Evolutionary conservation across 2,113 vertebrate genomes (phyloP).

Genomic region (Echinops telfairi): DNA sequence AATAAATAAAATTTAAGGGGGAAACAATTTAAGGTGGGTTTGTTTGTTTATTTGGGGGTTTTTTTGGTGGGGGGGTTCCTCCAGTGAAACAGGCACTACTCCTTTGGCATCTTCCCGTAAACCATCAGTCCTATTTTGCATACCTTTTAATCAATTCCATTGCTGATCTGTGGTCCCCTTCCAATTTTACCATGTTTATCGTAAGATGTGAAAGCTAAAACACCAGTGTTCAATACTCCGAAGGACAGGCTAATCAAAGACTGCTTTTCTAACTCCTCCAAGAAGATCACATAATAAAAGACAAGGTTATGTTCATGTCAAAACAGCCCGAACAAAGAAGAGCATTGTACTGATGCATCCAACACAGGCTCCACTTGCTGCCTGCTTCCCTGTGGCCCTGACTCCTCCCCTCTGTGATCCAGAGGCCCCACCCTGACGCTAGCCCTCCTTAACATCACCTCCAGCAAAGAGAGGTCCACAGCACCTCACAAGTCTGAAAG

Average conservation of each 20-base stretch:
- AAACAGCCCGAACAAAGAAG: conserved; percentile 3
- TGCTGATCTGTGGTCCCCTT: conserved; percentile 60
- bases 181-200: conserved; percentile 54
- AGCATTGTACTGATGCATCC: not conserved
- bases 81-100: conserved; percentile 41
- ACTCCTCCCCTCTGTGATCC: not conserved
- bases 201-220: conserved; percentile 52
- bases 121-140: conserved; percentile 22
- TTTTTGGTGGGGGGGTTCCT: too few species aligned
- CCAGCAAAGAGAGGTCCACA: not conserved
- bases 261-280: conserved; percentile 33
- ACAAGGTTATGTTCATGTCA: conserved; percentile 4
- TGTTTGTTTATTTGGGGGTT: not conserved
- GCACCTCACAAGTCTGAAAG: conserved; percentile 30
- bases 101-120: conserved; percentile 36
- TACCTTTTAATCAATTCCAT: conserved; percentile 68
- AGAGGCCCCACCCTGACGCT: too few species aligned
- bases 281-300: conserved; percentile 61
- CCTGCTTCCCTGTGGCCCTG: not conserved
- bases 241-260: conserved; percentile 57
- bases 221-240: conserved; percentile 46
- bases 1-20: too few species aligned
- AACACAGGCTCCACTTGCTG: accelerated
- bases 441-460: not conserved
- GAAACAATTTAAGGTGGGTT: too few species aligned